These are phyloP conservation scores for Pelvicachromis taeniatus DNA, from an alignment of 2,113 vertebrate species.

Conservation along the genomic window DNA sequence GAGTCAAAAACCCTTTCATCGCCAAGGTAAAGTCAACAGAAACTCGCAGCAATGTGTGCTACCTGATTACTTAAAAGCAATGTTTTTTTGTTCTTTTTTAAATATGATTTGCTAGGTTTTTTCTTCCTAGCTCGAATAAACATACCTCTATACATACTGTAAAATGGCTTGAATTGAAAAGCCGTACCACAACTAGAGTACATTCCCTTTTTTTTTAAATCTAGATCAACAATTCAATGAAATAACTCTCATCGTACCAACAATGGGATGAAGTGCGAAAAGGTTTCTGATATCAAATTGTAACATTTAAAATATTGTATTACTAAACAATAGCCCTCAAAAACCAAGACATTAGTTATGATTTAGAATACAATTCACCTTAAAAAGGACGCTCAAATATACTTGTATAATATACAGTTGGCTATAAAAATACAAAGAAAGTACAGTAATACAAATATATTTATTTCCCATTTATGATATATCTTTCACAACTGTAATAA, in stretches of 20 bases:
- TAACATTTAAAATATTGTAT: constrained; percentile 70
- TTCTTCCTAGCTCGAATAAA: constrained; percentile 53
- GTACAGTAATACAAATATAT: constrained; percentile 82
- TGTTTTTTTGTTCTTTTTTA: constrained; percentile 1
- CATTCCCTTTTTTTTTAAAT: constrained; percentile 32
- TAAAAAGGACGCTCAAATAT: constrained; percentile 68
- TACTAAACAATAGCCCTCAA: constrained; percentile 67
- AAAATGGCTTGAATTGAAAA: constrained; percentile 49
- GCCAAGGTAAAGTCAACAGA: constrained; percentile 59
- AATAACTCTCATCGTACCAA: constrained; percentile 43
- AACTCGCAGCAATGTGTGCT: constrained; percentile 79
- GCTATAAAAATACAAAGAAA: constrained; percentile 83
- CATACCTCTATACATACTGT: constrained; percentile 65
- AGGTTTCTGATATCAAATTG: constrained; percentile 63
- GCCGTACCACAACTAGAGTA: constrained; percentile 42
- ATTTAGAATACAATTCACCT: constrained; percentile 68
- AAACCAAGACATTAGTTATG: constrained; percentile 65
- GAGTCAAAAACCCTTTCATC: constrained; percentile 47
- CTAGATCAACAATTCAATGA: constrained; percentile 37
- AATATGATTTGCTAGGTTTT: constrained; percentile 58
- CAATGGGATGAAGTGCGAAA: constrained; percentile 56
- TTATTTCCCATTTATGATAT: constrained; percentile 79
- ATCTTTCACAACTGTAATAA: constrained; percentile 75
- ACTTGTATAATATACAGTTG: constrained; percentile 72
- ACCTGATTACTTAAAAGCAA: constrained; percentile 77